Evolutionary conservation across 2,888 invertebrate species (phyloP).

Genomic region (Anoncus sp.): DNA sequence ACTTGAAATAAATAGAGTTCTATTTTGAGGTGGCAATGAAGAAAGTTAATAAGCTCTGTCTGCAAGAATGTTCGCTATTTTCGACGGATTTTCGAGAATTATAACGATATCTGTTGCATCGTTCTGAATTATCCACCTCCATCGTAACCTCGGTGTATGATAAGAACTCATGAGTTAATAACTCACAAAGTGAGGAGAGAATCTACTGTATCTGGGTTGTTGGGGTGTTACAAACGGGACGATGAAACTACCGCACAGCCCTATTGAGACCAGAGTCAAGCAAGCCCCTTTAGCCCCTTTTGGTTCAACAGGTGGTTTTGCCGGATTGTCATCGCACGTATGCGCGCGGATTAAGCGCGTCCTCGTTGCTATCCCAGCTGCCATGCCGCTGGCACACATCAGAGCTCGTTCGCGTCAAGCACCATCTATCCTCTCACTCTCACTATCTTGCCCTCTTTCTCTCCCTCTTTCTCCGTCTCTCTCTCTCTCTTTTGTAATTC

Average conservation of each 20-base stretch:
- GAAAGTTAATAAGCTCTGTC: too few relatives aligned
- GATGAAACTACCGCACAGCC: slow-evolving; percentile 1
- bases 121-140: background rate
- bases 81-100: too few relatives aligned
- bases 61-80: too few relatives aligned
- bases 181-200: background rate
- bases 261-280: slow-evolving; percentile 3
- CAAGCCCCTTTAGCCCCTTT: slow-evolving; percentile 51
- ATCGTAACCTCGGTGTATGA: background rate
- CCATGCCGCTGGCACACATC: slow-evolving; percentile 43
- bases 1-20: too few relatives aligned
- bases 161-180: background rate
- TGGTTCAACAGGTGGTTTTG: slow-evolving; percentile 76
- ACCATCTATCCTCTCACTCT: slow-evolving; percentile 27
- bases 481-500: slow-evolving; percentile 42
- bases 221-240: slow-evolving; percentile 6
- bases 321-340: slow-evolving; percentile 76
- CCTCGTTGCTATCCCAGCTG: slow-evolving; percentile 51
- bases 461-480: slow-evolving; percentile 30
- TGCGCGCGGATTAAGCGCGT: slow-evolving; percentile 75
- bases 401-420: slow-evolving; percentile 47
- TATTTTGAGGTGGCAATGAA: too few relatives aligned
- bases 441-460: background rate
- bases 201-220: slow-evolving; percentile 1
- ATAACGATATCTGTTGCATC: background rate